A percentile compares a stretch with the other conserved stretches of the same genome.
Evolutionary conservation across 2,797 vertebrate genomes (phyloP).

Genomic region (Oreortyx pictus): DNA sequence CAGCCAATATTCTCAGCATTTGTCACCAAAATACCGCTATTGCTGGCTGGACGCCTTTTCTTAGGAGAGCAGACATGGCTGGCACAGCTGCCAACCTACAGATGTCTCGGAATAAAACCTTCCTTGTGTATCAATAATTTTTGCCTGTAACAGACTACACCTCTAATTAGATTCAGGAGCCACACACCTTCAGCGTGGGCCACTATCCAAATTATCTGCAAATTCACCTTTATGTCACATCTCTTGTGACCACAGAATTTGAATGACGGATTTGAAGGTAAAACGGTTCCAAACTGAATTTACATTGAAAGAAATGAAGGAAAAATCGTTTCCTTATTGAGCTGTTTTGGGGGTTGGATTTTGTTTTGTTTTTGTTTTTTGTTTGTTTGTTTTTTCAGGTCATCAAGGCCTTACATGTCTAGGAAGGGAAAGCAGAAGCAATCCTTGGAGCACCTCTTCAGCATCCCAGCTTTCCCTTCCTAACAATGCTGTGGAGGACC

Average conservation of each 20-base stretch:
- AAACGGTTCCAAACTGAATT: conserved; percentile 15
- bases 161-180: conserved; percentile 50
- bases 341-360: background rate
- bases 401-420: background rate
- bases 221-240: background rate
- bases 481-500: background rate
- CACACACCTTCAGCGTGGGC: background rate
- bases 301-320: background rate
- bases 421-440: background rate
- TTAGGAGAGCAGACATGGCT: conserved; percentile 59
- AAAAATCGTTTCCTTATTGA: background rate
- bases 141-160: conserved; percentile 33
- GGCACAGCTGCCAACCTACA: conserved; percentile 75
- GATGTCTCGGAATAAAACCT: conserved; percentile 74
- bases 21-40: conserved; percentile 46
- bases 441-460: background rate
- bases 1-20: conserved; percentile 61
- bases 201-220: conserved; percentile 8
- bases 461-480: background rate
- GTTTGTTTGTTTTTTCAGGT: background rate
- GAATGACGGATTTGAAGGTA: background rate
- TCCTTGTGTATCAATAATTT: conserved; percentile 61
- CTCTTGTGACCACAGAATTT: background rate
- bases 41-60: conserved; percentile 39
- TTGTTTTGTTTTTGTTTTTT: too few species aligned